Evolutionary conservation across 2,113 vertebrate species (phyloP).

Genomic region (Micronycteris hirsuta): DNA sequence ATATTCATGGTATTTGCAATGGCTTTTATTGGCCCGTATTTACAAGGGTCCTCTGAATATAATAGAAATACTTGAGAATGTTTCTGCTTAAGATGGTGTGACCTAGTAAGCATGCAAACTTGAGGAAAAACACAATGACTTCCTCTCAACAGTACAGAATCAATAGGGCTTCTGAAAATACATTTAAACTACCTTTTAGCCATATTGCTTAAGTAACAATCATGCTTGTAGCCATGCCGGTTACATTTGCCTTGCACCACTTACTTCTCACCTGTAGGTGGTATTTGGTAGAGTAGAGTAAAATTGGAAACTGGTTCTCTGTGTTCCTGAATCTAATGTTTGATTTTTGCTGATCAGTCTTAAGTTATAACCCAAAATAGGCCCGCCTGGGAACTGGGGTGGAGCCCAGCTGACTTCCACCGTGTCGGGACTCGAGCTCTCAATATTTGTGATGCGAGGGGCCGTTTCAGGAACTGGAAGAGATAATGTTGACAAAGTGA

Average conservation of each 20-base stretch:
- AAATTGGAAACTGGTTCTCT: constrained; percentile 82
- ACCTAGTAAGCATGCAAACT: not conserved
- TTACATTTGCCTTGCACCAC: not conserved
- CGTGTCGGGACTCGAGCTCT: constrained; percentile 78
- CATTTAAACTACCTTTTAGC: not conserved
- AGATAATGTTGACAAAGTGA: not conserved
- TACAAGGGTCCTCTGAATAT: not conserved
- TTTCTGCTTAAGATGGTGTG: not conserved
- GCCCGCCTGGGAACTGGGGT: constrained; percentile 80
- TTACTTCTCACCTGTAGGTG: constrained; percentile 81
- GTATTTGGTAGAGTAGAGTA: constrained; percentile 82
- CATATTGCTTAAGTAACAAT: not conserved
- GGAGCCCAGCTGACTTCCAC: constrained; percentile 84
- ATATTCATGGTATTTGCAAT: not conserved
- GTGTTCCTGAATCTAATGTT: constrained; percentile 69
- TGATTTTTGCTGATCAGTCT: constrained; percentile 76
- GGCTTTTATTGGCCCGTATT: not conserved
- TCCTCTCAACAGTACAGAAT: not conserved
- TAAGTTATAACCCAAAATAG: constrained; percentile 84
- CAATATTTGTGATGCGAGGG: constrained; percentile 77
- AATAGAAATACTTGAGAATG: not conserved
- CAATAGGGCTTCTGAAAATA: not conserved
- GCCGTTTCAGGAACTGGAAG: constrained; percentile 79
- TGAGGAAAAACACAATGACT: not conserved
- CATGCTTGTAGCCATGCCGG: accelerated